A percentile compares a stretch with the other conserved stretches of the same genome.
Conservation (phyloP, 1,140 invertebrate genomes). For the Platorchestia sp. region DNA sequence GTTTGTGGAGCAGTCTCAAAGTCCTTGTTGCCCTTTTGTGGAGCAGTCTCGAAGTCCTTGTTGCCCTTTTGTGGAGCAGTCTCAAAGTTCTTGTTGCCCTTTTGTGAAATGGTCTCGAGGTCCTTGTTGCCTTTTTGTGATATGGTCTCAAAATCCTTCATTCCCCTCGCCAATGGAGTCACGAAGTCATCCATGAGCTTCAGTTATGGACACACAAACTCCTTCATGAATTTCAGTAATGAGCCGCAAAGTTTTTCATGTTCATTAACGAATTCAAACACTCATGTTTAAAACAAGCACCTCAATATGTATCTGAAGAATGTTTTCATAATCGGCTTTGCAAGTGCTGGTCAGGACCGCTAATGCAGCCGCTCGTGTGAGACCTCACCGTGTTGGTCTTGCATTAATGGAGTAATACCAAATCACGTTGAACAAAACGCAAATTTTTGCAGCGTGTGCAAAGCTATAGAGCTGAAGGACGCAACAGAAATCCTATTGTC, state of each 20-base stretch:
- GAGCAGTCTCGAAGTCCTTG: too few species aligned
- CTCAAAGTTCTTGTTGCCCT: too few species aligned
- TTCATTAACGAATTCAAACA: background rate
- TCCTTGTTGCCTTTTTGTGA: too few species aligned
- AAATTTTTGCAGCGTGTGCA: background rate
- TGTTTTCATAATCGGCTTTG: background rate
- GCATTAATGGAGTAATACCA: background rate
- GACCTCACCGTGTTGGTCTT: background rate
- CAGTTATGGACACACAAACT: background rate
- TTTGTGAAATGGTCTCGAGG: too few species aligned
- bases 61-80: too few species aligned
- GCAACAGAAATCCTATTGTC: background rate
- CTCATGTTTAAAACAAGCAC: background rate
- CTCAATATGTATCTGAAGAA: background rate
- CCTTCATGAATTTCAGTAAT: background rate
- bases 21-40: too few species aligned
- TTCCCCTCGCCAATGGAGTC: background rate
- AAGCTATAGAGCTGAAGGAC: background rate
- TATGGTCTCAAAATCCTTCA: too few species aligned
- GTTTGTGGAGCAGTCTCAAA: too few species aligned
- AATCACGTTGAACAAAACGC: background rate
- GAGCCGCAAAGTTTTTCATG: background rate
- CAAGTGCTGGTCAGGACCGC: background rate
- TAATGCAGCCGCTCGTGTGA: background rate
- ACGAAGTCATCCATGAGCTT: background rate